Conservation (phyloP, 2,888 invertebrate genomes). For the Aphidius colemani region DNA sequence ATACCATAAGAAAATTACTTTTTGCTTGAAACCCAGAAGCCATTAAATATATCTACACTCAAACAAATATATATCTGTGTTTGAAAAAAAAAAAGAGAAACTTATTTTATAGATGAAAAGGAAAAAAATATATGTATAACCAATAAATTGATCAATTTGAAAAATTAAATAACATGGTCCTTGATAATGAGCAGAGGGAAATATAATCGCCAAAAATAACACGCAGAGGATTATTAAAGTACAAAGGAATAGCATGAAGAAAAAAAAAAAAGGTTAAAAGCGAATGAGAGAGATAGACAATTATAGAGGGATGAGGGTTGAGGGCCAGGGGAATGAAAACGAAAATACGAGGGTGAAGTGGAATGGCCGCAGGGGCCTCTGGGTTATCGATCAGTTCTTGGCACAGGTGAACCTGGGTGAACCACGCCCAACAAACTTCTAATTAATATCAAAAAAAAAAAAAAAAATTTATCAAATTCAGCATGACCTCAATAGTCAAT, state of each 20-base stretch:
- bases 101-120: too few relatives aligned
- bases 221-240: slow-evolving; percentile 23
- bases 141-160: slow-evolving; percentile 8
- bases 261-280: too few relatives aligned
- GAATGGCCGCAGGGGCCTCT: slow-evolving; percentile 39
- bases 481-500: not conserved
- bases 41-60: slow-evolving; percentile 6
- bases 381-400: slow-evolving; percentile 46
- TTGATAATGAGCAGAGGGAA: slow-evolving; percentile 4
- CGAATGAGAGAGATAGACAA: too few relatives aligned
- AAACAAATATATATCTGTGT: slow-evolving; percentile 20
- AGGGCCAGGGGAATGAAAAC: not conserved
- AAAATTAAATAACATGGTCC: slow-evolving; percentile 9
- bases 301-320: too few relatives aligned
- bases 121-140: too few relatives aligned
- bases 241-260: not conserved
- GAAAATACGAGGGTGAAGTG: slow-evolving; percentile 12
- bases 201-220: slow-evolving; percentile 13
- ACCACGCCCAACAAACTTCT: slow-evolving; percentile 48
- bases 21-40: slow-evolving; percentile 23
- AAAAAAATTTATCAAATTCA: slow-evolving; percentile 9
- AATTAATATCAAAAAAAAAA: slow-evolving; percentile 30
- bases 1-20: slow-evolving; percentile 48
- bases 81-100: too few relatives aligned
- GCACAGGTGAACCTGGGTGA: slow-evolving; percentile 42